These are phyloP conservation scores for Ispidina lecontei DNA, from an alignment of 2,797 vertebrate species.

Conservation along the genomic window DNA sequence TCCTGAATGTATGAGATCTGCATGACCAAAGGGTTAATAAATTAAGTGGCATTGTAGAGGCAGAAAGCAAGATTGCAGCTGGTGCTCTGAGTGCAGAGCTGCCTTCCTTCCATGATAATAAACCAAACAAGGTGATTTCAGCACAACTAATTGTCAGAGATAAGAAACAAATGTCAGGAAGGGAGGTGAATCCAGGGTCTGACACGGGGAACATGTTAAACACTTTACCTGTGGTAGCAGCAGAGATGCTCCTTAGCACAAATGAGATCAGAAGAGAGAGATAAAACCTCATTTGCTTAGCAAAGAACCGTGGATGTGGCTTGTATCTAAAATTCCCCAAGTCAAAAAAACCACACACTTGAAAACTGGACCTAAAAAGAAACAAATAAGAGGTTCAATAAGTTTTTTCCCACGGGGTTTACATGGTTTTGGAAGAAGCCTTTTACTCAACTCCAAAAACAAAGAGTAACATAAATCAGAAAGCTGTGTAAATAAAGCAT, in stretches of 20 bases:
- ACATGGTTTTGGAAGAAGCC: not conserved
- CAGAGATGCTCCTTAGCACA: not conserved
- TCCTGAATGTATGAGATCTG: not conserved
- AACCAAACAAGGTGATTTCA: slow-evolving; percentile 26
- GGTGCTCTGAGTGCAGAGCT: not conserved
- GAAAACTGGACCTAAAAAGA: not conserved
- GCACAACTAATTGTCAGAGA: slow-evolving; percentile 63
- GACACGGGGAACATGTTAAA: not conserved
- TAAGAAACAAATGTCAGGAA: slow-evolving; percentile 41
- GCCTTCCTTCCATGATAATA: not conserved
- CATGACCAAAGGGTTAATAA: not conserved
- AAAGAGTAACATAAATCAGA: slow-evolving; percentile 1
- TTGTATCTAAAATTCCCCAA: not conserved
- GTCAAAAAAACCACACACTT: not conserved
- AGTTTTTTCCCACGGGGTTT: not conserved
- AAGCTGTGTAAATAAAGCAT: slow-evolving; percentile 34
- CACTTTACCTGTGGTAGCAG: not conserved
- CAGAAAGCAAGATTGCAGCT: not conserved
- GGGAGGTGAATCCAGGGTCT: not conserved
- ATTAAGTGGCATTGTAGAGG: not conserved
- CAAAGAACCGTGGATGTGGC: not conserved
- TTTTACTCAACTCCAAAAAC: not conserved
- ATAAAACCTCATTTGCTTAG: slow-evolving; percentile 25
- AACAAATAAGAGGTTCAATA: not conserved
- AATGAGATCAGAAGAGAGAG: not conserved